Evolutionary conservation across 1,140 invertebrate genomes (phyloP).

Genomic region (Gryon sp.): DNA sequence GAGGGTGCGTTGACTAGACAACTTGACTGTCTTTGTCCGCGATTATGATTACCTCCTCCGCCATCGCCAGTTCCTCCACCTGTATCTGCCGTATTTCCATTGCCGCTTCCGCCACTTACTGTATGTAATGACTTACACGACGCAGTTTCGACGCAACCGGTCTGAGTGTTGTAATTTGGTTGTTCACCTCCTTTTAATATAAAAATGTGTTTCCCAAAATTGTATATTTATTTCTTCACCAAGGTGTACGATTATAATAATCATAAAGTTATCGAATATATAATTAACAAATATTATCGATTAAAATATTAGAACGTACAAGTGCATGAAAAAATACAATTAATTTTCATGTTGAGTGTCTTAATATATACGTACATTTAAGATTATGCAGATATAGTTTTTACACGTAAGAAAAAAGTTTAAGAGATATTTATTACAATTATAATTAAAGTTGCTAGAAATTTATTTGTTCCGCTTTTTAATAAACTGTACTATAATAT

Average conservation of each 20-base stretch:
- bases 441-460: neutral
- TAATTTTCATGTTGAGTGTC: no score
- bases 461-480: no score
- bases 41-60: conserved; percentile 60
- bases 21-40: conserved; percentile 69
- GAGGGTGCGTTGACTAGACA: conserved; percentile 65
- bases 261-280: neutral
- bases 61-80: conserved; percentile 27
- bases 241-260: no score
- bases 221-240: no score
- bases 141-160: conserved; percentile 68
- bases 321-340: no score
- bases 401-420: no score
- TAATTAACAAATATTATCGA: neutral
- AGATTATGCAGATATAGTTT: no score
- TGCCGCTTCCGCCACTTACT: conserved; percentile 57
- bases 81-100: conserved; percentile 44
- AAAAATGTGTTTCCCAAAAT: neutral
- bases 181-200: conserved; percentile 68
- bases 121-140: conserved; percentile 71
- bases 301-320: no score
- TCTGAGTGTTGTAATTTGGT: conserved; percentile 65
- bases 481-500: no score
- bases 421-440: neutral
- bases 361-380: neutral